A percentile compares a stretch with the other conserved stretches of the same genome.
phyloP scores from a whole-genome alignment of 2,113 vertebrate genomes.

The Phaethornis superciliosus region DNA sequence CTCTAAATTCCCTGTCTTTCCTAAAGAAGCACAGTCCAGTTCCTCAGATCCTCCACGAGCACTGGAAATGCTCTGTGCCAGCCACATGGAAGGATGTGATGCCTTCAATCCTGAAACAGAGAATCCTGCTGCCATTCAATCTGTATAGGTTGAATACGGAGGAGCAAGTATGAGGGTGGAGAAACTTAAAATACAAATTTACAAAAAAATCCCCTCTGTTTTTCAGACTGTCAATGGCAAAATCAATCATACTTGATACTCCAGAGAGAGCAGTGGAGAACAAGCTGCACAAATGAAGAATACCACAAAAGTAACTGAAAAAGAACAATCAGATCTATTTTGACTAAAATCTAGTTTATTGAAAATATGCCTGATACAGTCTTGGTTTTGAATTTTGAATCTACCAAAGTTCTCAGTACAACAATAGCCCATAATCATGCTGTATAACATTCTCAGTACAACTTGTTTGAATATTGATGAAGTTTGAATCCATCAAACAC shows the following conservation, averaged over 20 bases:
- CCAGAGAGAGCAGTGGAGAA: neutral
- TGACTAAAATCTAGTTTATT: neutral
- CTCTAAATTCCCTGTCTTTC: neutral
- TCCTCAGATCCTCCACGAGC: neutral
- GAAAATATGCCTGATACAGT: neutral
- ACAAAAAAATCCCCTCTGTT: fast-evolving
- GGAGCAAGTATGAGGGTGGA: neutral
- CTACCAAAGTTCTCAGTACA: neutral
- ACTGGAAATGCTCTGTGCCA: neutral
- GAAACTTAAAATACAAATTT: neutral
- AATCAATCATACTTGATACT: neutral
- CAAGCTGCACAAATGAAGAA: neutral
- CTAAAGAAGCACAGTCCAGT: neutral
- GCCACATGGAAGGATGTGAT: neutral
- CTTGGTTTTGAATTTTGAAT: neutral
- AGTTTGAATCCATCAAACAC: neutral
- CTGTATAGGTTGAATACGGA: neutral
- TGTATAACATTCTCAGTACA: neutral
- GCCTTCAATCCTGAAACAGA: neutral
- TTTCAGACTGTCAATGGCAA: neutral
- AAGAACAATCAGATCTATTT: neutral
- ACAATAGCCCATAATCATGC: neutral
- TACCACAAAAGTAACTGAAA: neutral
- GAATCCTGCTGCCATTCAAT: neutral
- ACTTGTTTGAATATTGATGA: neutral